phyloP scores from a whole-genome alignment of 2,113 vertebrate species.

The Crotalus viridis region DNA sequence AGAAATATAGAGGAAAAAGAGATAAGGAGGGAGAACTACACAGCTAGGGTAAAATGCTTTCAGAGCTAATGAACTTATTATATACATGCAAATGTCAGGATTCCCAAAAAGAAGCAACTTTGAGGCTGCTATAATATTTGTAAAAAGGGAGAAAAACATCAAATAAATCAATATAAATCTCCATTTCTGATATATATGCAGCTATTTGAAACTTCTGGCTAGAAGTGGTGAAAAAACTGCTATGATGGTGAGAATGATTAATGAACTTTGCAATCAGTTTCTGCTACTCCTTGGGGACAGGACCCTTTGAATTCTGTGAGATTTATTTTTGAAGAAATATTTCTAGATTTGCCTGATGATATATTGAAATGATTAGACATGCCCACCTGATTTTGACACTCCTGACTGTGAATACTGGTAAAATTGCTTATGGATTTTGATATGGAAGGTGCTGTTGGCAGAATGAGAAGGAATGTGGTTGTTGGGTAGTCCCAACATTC shows the following conservation, averaged over 20 bases:
- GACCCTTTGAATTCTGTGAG: not conserved
- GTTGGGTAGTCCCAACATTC: not conserved
- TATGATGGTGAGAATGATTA: slow-evolving; percentile 2
- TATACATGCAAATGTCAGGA: not conserved
- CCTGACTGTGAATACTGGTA: not conserved
- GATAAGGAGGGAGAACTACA: not conserved
- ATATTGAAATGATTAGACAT: not conserved
- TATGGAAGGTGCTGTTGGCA: not conserved
- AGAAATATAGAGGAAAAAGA: slow-evolving; percentile 13
- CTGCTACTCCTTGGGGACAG: not conserved
- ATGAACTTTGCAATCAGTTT: not conserved
- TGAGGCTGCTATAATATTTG: not conserved
- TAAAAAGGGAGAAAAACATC: slow-evolving; percentile 22
- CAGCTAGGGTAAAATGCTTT: not conserved
- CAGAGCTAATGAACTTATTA: not conserved
- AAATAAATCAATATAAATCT: slow-evolving; percentile 40
- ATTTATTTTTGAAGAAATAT: not conserved
- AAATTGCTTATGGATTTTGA: not conserved
- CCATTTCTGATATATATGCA: slow-evolving; percentile 2
- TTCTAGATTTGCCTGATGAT: not conserved
- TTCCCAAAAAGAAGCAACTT: not conserved
- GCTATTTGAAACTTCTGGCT: slow-evolving; percentile 23
- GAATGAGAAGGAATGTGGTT: not conserved
- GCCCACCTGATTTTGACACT: not conserved
- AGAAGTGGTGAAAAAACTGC: not conserved